These are phyloP conservation scores for Parotia lawesii DNA, from an alignment of 2,113 vertebrate genomes.

Conservation along the genomic window DNA sequence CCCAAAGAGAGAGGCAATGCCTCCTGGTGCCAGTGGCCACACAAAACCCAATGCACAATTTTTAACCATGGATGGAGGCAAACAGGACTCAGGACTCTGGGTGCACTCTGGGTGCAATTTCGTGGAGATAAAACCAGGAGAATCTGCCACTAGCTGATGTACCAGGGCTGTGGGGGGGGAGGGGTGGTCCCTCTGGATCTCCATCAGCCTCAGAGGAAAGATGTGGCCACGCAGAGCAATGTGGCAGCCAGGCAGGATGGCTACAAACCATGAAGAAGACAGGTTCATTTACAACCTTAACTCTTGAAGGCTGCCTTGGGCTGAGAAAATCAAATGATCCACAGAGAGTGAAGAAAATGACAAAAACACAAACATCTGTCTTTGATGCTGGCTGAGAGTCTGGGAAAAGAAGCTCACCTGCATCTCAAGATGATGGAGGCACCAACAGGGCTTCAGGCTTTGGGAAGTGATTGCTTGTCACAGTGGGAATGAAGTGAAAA, in stretches of 20 bases:
- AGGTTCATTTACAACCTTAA: not conserved
- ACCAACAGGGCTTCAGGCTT: not conserved
- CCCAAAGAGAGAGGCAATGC: not conserved
- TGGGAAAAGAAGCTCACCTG: not conserved
- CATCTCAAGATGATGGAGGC: not conserved
- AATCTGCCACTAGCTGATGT: not conserved
- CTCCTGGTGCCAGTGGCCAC: not conserved
- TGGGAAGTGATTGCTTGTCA: not conserved
- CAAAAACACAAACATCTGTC: not conserved
- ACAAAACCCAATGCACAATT: not conserved
- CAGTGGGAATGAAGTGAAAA: not conserved
- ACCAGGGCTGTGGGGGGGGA: accelerated
- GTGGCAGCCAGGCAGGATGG: not conserved
- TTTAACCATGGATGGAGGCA: not conserved
- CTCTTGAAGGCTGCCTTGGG: not conserved
- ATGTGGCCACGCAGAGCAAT: not conserved
- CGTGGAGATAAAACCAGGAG: not conserved
- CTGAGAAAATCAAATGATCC: not conserved
- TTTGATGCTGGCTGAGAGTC: not conserved
- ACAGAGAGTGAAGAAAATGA: not conserved
- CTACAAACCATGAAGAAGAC: not conserved
- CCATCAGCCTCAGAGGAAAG: not conserved
- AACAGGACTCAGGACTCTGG: not conserved
- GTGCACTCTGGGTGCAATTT: not conserved
- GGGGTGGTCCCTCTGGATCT: not conserved